phyloP scores from a whole-genome alignment of 1,140 invertebrate species.

The Drosophila lini region DNA sequence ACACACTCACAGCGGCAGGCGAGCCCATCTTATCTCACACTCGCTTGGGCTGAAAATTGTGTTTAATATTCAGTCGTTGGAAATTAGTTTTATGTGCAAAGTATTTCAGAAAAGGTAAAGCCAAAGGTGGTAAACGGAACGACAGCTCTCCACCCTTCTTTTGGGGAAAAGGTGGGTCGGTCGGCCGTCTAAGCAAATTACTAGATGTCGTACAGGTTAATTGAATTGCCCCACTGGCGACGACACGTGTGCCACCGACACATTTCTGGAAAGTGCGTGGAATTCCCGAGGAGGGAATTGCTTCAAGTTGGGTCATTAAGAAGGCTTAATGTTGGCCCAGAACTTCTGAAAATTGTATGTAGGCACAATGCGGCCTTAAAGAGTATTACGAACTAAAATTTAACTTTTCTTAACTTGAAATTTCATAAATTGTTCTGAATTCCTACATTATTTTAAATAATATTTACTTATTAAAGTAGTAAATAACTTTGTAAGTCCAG shows the following conservation, averaged over 20 bases:
- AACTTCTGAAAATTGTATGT: not conserved
- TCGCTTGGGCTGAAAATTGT: slow-evolving; percentile 37
- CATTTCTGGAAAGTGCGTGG: slow-evolving; percentile 21
- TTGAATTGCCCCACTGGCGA: slow-evolving; percentile 44
- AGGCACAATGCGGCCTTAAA: not conserved
- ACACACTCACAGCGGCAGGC: slow-evolving; percentile 4
- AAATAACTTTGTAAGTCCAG: no score
- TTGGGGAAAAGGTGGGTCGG: slow-evolving; percentile 7
- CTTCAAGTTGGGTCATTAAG: slow-evolving; percentile 13
- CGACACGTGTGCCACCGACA: slow-evolving; percentile 38
- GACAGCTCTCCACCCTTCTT: not conserved
- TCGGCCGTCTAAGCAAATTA: slow-evolving; percentile 49
- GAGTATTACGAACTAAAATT: not conserved
- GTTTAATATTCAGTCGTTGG: slow-evolving; percentile 60
- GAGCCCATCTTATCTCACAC: slow-evolving; percentile 18
- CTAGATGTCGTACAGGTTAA: slow-evolving; percentile 46
- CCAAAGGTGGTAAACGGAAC: slow-evolving; percentile 13
- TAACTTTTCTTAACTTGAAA: not conserved
- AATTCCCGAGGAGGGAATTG: slow-evolving; percentile 4
- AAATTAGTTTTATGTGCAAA: slow-evolving; percentile 58
- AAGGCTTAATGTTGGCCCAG: slow-evolving; percentile 9
- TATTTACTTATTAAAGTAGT: no score
- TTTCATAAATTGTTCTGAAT: not conserved
- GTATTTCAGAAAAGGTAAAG: slow-evolving; percentile 41
- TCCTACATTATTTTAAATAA: no score